phyloP scores from a whole-genome alignment of 2,888 invertebrate species.

The Abscondita cerata region DNA sequence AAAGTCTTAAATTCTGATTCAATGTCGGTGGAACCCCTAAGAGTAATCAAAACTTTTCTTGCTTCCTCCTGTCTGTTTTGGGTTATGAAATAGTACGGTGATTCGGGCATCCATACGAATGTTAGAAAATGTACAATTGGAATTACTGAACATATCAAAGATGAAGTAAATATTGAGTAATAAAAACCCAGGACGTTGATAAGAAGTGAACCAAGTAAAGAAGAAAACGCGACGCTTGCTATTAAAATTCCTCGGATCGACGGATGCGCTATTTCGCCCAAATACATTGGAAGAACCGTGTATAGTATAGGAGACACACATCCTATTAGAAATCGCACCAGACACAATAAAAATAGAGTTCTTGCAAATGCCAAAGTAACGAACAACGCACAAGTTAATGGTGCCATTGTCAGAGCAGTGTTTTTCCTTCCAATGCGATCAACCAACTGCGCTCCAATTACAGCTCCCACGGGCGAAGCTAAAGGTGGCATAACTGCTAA shows the following conservation, averaged over 20 bases:
- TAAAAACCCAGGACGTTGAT: conserved; percentile 69
- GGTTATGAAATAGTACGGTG: conserved; percentile 62
- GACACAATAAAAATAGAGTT: conserved; percentile 64
- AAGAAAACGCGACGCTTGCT: conserved; percentile 64
- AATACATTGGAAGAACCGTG: conserved; percentile 63
- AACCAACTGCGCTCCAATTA: conserved; percentile 68
- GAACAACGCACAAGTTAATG: conserved; percentile 65
- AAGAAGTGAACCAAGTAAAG: conserved; percentile 65
- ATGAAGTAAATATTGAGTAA: conserved; percentile 63
- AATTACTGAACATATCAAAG: conserved; percentile 65
- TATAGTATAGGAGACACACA: conserved; percentile 60
- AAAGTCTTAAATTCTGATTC: conserved; percentile 61
- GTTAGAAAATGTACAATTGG: conserved; percentile 65
- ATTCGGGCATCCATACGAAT: conserved; percentile 72
- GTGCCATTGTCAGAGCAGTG: conserved; percentile 49
- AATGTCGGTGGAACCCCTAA: conserved; percentile 62
- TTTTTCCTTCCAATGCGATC: conserved; percentile 70
- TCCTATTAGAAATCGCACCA: conserved; percentile 59
- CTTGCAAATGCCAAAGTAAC: conserved; percentile 66
- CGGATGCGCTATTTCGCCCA: conserved; percentile 66
- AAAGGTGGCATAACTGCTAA: conserved; percentile 70
- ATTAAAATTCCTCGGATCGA: conserved; percentile 67
- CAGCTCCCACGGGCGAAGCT: conserved; percentile 67
- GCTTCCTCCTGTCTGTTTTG: conserved; percentile 59
- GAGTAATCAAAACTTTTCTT: conserved; percentile 62